Percentiles rank a stretch among this genome's conserved stretches.
phyloP scores from a whole-genome alignment of 2,888 invertebrate genomes.

The Muscina levida region DNA sequence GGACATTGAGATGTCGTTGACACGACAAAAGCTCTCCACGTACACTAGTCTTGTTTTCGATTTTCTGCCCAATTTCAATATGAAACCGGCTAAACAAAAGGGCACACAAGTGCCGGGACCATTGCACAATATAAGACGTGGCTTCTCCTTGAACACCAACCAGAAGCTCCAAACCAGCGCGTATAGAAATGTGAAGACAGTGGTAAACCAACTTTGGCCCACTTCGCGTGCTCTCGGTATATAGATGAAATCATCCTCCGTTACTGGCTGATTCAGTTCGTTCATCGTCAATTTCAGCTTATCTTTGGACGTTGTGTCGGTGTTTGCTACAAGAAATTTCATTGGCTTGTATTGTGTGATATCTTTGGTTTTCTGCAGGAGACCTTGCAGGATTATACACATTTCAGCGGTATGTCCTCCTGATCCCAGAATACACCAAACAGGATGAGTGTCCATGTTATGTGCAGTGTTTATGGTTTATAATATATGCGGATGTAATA shows the following conservation, averaged over 20 bases:
- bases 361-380: slow-evolving; percentile 76
- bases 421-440: slow-evolving; percentile 78
- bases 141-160: slow-evolving; percentile 85
- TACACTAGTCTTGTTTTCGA: slow-evolving; percentile 88
- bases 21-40: slow-evolving; percentile 97
- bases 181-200: slow-evolving; percentile 88
- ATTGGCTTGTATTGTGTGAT: slow-evolving; percentile 60
- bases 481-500: not conserved
- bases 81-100: slow-evolving; percentile 88
- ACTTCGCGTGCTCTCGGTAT: slow-evolving; percentile 94
- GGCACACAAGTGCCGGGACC: slow-evolving; percentile 99
- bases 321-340: slow-evolving; percentile 87
- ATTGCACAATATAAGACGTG: slow-evolving; percentile 93
- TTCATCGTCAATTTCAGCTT: slow-evolving; percentile 83
- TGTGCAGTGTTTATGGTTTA: slow-evolving; percentile 29
- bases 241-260: slow-evolving; percentile 79
- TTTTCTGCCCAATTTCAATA: slow-evolving; percentile 86
- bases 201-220: slow-evolving; percentile 90
- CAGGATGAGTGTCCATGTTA: slow-evolving; percentile 67
- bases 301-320: slow-evolving; percentile 87
- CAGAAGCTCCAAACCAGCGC: slow-evolving; percentile 87
- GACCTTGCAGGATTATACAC: slow-evolving; percentile 84
- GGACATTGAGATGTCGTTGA: slow-evolving; percentile 91
- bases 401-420: slow-evolving; percentile 95
- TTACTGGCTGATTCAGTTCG: slow-evolving; percentile 75